Conservation (phyloP, 2,113 vertebrate species). For the Oceanites oceanicus region DNA sequence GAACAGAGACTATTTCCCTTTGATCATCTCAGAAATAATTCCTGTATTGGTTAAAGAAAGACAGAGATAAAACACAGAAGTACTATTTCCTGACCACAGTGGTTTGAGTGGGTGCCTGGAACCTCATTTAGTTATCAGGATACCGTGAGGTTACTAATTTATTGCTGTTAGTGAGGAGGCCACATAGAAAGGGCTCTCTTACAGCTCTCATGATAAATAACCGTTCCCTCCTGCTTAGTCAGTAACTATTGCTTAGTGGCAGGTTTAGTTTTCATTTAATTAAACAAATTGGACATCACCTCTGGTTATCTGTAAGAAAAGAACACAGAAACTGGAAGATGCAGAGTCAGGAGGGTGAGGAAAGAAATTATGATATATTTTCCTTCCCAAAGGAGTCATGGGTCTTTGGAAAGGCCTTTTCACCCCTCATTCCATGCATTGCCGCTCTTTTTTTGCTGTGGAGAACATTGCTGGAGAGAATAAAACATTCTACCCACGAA, state of each 20-base stretch:
- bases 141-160: background rate
- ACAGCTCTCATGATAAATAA: background rate
- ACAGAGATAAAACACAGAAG: background rate
- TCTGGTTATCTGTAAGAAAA: background rate
- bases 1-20: background rate
- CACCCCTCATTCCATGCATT: background rate
- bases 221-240: background rate
- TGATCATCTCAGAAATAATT: background rate
- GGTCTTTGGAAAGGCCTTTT: background rate
- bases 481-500: background rate
- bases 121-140: background rate
- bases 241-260: background rate
- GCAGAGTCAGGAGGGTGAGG: background rate
- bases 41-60: background rate
- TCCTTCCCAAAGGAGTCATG: background rate
- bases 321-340: background rate
- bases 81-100: background rate
- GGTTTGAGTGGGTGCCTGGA: background rate
- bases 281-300: background rate
- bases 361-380: background rate
- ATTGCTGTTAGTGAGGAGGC: background rate
- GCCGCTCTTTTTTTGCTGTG: background rate
- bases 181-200: background rate
- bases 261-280: constrained; percentile 13
- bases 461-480: background rate